These are phyloP conservation scores for Scolopax rusticola DNA, from an alignment of 2,797 vertebrate genomes.

Conservation along the genomic window DNA sequence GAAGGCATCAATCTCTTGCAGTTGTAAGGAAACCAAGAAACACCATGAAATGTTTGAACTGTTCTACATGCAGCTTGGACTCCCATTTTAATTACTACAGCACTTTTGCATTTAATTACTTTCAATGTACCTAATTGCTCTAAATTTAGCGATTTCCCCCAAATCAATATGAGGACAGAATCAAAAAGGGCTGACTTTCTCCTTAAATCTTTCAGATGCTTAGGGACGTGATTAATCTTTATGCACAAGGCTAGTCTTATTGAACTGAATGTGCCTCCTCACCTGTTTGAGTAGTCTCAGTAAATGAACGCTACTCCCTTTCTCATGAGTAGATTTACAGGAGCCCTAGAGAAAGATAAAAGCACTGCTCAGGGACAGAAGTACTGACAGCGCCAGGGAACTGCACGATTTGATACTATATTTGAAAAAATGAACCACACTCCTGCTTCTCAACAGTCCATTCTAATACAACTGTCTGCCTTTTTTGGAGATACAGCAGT, in stretches of 20 bases:
- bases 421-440: background rate
- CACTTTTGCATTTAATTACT: slow-evolving; percentile 63
- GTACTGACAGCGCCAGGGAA: background rate
- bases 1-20: background rate
- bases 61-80: slow-evolving; percentile 7
- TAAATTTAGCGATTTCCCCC: slow-evolving; percentile 70
- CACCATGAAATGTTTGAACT: background rate
- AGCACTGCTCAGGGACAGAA: background rate
- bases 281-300: background rate
- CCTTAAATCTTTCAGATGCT: slow-evolving; percentile 57
- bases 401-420: background rate
- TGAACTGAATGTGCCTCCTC: background rate
- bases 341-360: background rate
- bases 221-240: slow-evolving; percentile 20
- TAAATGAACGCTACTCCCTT: background rate
- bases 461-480: background rate
- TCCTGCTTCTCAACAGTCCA: background rate
- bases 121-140: slow-evolving; percentile 64
- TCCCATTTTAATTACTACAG: slow-evolving; percentile 46
- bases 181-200: slow-evolving; percentile 68
- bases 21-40: slow-evolving; percentile 23
- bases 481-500: background rate
- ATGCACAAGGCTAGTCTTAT: background rate
- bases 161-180: slow-evolving; percentile 73
- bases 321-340: background rate